Evolutionary conservation across 2,113 vertebrate genomes (phyloP), one percentile per base, ranked within the genome.

Genomic region (Platanista minor): DNA sequence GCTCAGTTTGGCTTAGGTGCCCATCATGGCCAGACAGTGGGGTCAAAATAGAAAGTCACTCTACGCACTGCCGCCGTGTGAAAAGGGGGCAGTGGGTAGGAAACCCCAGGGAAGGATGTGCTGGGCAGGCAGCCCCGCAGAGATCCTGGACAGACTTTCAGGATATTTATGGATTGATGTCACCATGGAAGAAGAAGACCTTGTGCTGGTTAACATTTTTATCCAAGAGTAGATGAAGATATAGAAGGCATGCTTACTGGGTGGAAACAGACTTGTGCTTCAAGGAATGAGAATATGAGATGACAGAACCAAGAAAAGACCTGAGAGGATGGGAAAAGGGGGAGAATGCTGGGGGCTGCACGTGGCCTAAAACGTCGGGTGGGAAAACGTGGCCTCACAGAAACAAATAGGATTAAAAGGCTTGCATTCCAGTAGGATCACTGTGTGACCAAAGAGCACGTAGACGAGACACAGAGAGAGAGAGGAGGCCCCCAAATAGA

Each of bases 301-400:
- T 13, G 10, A 62, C 20, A 74, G 69, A 69, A 54, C 25, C 36
- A 36, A 39, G 67, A 27, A 17, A 36, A 59, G 33, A 36, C 14
- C 33, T 8, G 62, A 62, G 18, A 7, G 43, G 59, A 9, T 1
- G 21, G 36, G 29, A 66, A 57, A 10, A 18, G 8, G 43, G 12
- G 2, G 4, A 3, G 33, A 66, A 17, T 54, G 21, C 6, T 7
- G 1, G 5, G 6, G 1, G 21, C 21, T 52, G 12, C 39, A 62
- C 9, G 0, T 3, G 27, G 36, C 23, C 33, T 31, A 11, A 14
- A 92, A 21, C 8, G 4, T 3, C 33, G 25, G 23, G 31, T 11
- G 64, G 27, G 27, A 74, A 77, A 46, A 80, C 2, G 9, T 5
- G 9, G 27, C 27, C 71, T 52, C 69, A 14, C 39, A 71, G 41